phyloP scores from a whole-genome alignment of 2,113 vertebrate species.

The Tylochromis polylepis region DNA sequence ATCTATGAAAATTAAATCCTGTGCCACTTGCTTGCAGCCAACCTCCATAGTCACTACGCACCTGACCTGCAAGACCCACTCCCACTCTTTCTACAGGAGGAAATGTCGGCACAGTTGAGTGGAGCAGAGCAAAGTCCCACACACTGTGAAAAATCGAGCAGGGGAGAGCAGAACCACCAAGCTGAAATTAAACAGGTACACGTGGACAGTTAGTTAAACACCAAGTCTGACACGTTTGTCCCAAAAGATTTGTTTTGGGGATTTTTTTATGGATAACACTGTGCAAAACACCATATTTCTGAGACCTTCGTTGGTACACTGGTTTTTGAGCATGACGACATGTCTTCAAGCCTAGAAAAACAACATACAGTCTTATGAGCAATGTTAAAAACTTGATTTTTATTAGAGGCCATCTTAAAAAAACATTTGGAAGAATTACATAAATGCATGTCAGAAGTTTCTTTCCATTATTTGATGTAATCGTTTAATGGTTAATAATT shows the following conservation, averaged over 20 bases:
- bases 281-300: background rate
- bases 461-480: background rate
- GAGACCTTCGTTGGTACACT: background rate
- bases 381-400: background rate
- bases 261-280: background rate
- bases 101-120: background rate
- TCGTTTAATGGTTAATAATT: background rate
- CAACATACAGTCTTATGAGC: background rate
- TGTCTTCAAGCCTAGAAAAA: background rate
- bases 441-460: background rate
- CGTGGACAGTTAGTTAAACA: fast-evolving
- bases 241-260: background rate
- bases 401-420: background rate
- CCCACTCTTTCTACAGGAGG: background rate
- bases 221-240: background rate
- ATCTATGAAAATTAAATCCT: background rate
- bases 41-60: background rate
- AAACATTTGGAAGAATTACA: background rate
- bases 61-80: background rate
- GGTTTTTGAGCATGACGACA: background rate
- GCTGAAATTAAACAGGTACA: background rate
- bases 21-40: background rate
- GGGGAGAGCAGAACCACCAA: background rate
- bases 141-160: background rate
- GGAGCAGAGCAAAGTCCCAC: background rate